Evolutionary conservation across 37 sponge, comb jelly and placozoan genomes (phyloP).

Genomic region (Petrosia ficiformis): DNA sequence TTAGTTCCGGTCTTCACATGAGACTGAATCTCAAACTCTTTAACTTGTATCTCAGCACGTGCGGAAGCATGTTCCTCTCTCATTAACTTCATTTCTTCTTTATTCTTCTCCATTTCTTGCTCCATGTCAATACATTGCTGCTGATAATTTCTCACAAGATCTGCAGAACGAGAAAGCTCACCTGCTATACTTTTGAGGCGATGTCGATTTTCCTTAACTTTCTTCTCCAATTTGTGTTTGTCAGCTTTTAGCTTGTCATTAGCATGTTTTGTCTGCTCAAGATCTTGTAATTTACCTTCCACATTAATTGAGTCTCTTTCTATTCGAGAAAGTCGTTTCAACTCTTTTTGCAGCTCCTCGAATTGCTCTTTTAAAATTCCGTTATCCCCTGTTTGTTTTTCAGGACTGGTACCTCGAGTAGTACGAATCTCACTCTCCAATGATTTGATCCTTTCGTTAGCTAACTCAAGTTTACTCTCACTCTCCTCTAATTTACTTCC

Average conservation of each 20-base stretch:
- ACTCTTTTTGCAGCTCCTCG: slow-evolving; percentile 3
- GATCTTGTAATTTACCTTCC: neutral
- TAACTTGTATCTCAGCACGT: slow-evolving; percentile 28
- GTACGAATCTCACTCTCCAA: slow-evolving; percentile 21
- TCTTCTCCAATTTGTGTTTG: slow-evolving; percentile 16
- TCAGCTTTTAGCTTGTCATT: slow-evolving; percentile 22
- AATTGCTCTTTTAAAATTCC: neutral
- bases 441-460: slow-evolving; percentile 19
- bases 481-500: slow-evolving; percentile 4
- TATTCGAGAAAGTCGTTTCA: slow-evolving; percentile 7
- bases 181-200: slow-evolving; percentile 14
- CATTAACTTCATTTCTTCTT: neutral
- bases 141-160: slow-evolving; percentile 37
- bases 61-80: neutral
- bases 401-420: neutral
- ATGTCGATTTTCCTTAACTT: slow-evolving; percentile 9
- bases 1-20: neutral
- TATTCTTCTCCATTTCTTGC: slow-evolving; percentile 3
- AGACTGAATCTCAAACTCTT: slow-evolving; percentile 3
- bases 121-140: slow-evolving; percentile 13
- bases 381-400: neutral
- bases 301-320: neutral
- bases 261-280: slow-evolving; percentile 13
- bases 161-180: slow-evolving; percentile 24
- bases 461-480: slow-evolving; percentile 26